phyloP scores from a whole-genome alignment of 2,888 invertebrate species.

The Eudasyphora cyanicolor region DNA sequence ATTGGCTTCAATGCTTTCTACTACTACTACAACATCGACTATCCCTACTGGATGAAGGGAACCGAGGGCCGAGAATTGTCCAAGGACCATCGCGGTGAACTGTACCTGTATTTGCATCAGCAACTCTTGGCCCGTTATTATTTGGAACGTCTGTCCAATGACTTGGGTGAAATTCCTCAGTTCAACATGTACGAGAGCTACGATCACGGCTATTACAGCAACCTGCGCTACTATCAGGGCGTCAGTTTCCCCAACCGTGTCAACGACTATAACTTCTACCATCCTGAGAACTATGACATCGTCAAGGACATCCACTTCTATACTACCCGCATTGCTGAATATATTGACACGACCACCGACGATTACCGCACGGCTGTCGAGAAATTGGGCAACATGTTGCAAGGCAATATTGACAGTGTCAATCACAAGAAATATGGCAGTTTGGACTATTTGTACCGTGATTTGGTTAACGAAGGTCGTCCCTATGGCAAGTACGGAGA shows the following conservation, averaged over 20 bases:
- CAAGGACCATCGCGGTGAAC: slow-evolving; percentile 79
- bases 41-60: slow-evolving; percentile 86
- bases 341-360: slow-evolving; percentile 69
- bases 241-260: slow-evolving; percentile 85
- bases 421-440: slow-evolving; percentile 82
- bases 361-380: slow-evolving; percentile 78
- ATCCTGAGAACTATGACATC: slow-evolving; percentile 72
- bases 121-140: slow-evolving; percentile 81
- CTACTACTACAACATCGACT: slow-evolving; percentile 85
- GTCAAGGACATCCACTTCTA: slow-evolving; percentile 80
- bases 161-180: slow-evolving; percentile 84
- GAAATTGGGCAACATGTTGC: slow-evolving; percentile 82
- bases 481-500: slow-evolving; percentile 73
- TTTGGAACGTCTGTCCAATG: slow-evolving; percentile 85
- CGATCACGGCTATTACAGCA: slow-evolving; percentile 84
- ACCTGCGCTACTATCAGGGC: slow-evolving; percentile 84
- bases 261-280: slow-evolving; percentile 81
- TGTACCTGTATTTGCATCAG: slow-evolving; percentile 80
- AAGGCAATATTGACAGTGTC: slow-evolving; percentile 81
- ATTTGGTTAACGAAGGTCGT: slow-evolving; percentile 81
- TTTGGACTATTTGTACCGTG: slow-evolving; percentile 80
- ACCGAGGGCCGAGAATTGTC: slow-evolving; percentile 74
- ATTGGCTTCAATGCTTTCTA: slow-evolving; percentile 87
- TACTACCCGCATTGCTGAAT: slow-evolving; percentile 84
- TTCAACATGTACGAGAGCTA: slow-evolving; percentile 83